Conservation (phyloP, 1,140 invertebrate species). For the Riptortus pedestris region DNA sequence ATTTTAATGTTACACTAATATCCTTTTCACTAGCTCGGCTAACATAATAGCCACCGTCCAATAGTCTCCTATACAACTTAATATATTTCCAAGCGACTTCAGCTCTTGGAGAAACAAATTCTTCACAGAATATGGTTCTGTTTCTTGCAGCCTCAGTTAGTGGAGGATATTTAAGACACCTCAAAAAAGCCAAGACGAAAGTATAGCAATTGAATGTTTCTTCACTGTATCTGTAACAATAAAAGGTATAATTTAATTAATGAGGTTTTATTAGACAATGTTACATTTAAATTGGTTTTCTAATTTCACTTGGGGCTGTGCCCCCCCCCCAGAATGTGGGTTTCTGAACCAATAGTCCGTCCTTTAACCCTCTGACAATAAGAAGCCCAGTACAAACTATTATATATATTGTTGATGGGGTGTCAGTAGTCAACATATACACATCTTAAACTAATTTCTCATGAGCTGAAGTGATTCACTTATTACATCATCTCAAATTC, state of each 20-base stretch:
- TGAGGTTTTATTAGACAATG: not conserved
- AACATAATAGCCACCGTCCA: slow-evolving; percentile 32
- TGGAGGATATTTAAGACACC: slow-evolving; percentile 49
- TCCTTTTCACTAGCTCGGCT: not conserved
- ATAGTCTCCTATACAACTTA: slow-evolving; percentile 57
- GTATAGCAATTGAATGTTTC: slow-evolving; percentile 66
- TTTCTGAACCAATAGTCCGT: too few relatives aligned
- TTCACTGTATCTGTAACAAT: slow-evolving; percentile 50
- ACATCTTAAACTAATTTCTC: too few relatives aligned
- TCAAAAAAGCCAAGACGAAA: slow-evolving; percentile 63
- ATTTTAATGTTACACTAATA: not conserved
- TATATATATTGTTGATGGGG: too few relatives aligned
- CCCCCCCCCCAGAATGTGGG: too few relatives aligned
- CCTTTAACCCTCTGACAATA: too few relatives aligned
- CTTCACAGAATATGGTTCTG: slow-evolving; percentile 58
- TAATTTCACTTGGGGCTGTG: not conserved
- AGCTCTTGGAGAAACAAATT: slow-evolving; percentile 62
- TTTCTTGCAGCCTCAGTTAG: slow-evolving; percentile 51
- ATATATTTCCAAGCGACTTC: slow-evolving; percentile 70
- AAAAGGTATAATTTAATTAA: too few relatives aligned
- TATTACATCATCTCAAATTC: too few relatives aligned
- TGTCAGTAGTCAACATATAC: too few relatives aligned
- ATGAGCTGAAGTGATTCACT: too few relatives aligned
- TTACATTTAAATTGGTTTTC: not conserved
- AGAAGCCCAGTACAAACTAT: too few relatives aligned